These are phyloP conservation scores for Brienomyrus brachyistius DNA, from an alignment of 2,113 vertebrate genomes.

Conservation along the genomic window DNA sequence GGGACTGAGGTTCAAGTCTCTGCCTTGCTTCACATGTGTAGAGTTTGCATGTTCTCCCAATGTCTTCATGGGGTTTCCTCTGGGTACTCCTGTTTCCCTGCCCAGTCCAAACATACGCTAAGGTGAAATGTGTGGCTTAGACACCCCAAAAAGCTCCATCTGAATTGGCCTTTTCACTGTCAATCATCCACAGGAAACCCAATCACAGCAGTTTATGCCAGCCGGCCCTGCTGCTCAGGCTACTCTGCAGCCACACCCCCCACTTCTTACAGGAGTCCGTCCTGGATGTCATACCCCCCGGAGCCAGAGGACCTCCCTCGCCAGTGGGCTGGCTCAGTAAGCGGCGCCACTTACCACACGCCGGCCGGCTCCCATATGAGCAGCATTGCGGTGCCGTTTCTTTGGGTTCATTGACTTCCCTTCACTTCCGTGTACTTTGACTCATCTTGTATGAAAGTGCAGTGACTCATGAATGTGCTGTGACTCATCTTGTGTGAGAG, in stretches of 20 bases:
- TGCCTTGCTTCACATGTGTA: background rate
- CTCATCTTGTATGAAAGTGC: background rate
- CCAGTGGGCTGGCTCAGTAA: slow-evolving; percentile 82
- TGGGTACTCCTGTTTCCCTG: background rate
- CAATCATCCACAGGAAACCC: slow-evolving; percentile 72
- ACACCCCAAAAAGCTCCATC: background rate
- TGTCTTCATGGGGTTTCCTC: background rate
- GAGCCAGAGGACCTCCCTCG: slow-evolving; percentile 79
- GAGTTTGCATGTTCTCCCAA: background rate
- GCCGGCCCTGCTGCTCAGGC: slow-evolving; percentile 83
- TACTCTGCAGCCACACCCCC: slow-evolving; percentile 91
- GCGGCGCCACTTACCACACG: background rate
- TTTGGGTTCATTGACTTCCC: background rate
- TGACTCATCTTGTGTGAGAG: background rate
- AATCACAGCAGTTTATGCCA: slow-evolving; percentile 92
- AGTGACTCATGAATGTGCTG: background rate
- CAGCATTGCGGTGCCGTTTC: background rate
- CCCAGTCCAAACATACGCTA: no score
- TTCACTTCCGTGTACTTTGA: background rate
- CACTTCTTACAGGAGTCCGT: slow-evolving; percentile 82
- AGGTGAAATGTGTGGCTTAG: background rate
- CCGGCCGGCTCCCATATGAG: background rate
- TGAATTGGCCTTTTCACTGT: background rate
- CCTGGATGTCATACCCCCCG: slow-evolving; percentile 92
- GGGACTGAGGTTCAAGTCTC: background rate